phyloP scores from a whole-genome alignment of 2,888 invertebrate species.

The Dermolepida albohirtum region DNA sequence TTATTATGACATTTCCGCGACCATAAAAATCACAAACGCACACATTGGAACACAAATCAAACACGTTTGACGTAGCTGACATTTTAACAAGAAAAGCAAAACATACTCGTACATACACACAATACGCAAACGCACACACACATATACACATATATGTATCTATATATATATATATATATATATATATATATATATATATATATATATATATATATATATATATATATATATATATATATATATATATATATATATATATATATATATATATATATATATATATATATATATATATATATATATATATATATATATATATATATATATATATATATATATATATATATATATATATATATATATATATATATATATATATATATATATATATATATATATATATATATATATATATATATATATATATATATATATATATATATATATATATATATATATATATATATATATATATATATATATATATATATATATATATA shows the following conservation, averaged over 20 bases:
- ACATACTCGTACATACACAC: background rate
- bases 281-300: too few species aligned
- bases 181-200: too few species aligned
- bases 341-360: background rate
- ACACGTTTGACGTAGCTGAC: constrained; percentile 3
- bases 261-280: too few species aligned
- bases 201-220: background rate
- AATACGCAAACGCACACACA: background rate
- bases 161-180: too few species aligned
- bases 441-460: background rate
- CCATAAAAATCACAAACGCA: constrained; percentile 13
- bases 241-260: background rate
- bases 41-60: constrained; percentile 17
- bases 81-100: constrained; percentile 7
- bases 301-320: background rate
- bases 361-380: too few species aligned
- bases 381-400: background rate
- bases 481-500: background rate
- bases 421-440: too few species aligned
- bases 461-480: too few species aligned
- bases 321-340: too few species aligned
- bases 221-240: too few species aligned
- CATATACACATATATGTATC: too few species aligned
- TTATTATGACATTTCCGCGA: constrained; percentile 21
- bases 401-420: too few species aligned